Base-by-base conservation (phyloP, 2,888 invertebrate genomes). In the Brassicogethes aeneus region DNA sequence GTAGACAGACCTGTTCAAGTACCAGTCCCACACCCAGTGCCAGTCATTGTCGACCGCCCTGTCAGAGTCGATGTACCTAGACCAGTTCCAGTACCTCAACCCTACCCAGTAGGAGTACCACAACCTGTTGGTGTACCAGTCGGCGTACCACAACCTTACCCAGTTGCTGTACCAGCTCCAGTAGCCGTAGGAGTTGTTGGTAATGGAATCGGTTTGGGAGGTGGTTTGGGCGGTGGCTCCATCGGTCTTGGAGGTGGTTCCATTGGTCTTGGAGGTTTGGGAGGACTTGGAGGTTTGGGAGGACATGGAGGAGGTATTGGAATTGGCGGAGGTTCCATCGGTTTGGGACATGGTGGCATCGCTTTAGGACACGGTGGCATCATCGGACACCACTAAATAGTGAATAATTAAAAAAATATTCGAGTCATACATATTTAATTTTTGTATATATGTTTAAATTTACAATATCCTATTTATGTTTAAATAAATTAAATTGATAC, bases 81-180 rank as follows among this genome's bases (percentile, higher is more conserved):
- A 0, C 76, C 78, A 1, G 74, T 79, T 17, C 65, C 73, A 39
- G 75, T 80, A 0, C 61, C 64, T 44, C 55, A 62, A 38, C 67
- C 64, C 34, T 58, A 60, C 23, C 66, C 56, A 12, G 60, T 62
- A 2, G 58, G 61, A 3, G 61, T 64, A 15, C 57, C 61, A 3
- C 53, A 53, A 14, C 72, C 55, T 16, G 52, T 48, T 13, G 51
- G 57, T 17, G 48, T 54, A 10, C 49, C 56, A 3, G 49, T 55
- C 32, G 45, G 49, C 16, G 54, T 61, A 43, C 56, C 56, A 34
- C 54, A 54, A 16, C 53, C 57, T 2, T 38, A 51, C 16, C 50
- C 57, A 14, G 53, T 59, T 7, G 14, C 48, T 0, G 49, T 57
- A 7, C 48, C 71, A 1, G 72, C 75, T 0, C 77, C 79, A 0